Evolutionary conservation across 2,797 vertebrate genomes (phyloP), one percentile per base, ranked within the genome.

Genomic region (Geotrypetes seraphini): DNA sequence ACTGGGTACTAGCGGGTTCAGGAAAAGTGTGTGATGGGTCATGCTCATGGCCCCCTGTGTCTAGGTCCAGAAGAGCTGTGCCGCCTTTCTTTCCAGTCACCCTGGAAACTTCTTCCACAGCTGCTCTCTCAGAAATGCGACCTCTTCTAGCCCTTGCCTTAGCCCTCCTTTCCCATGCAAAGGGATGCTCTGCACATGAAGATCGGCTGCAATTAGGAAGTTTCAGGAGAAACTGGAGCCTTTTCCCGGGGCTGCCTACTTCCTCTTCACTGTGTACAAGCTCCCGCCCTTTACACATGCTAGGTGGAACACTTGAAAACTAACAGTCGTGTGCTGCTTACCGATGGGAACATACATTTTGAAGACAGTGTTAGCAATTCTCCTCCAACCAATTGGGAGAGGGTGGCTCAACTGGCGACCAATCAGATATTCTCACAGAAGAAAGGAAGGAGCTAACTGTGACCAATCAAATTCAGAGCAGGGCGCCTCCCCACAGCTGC

Each of bases 401-500:
- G 29, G 36, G 19, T 20, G 22, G 34, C 34, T 22, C 21, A 20
- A 14, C 17, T 12, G 22, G 17, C n/a, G 8, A 16, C n/a, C 36
- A 43, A 39, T 47, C 47, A 43, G 12, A 36, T 11, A 31, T 2
- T 13, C 29, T 11, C 29, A 7, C 14, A 25, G 26, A 16, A 21
- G 30, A 35, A 30, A 25, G 21, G 34, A 21, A 26, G 25, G 15
- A 33, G 12, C 8, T 25, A 11, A 22, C 7, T 16, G 10, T 5
- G 5, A 28, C 43, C 43, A 47, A 47, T 47, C 25, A 36, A 25
- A 23, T 12, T 21, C 43, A 23, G 35, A 38, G 19, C 12, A 19
- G 17, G 12, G 14, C 23, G 42, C 28, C 36, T 46, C 36, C 43
- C 27, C n/a, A 46, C 25, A 22, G 39, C 31, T 46, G 43, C 43